Conservation (phyloP, 2,113 vertebrate genomes). For the Nannospalax galili region DNA sequence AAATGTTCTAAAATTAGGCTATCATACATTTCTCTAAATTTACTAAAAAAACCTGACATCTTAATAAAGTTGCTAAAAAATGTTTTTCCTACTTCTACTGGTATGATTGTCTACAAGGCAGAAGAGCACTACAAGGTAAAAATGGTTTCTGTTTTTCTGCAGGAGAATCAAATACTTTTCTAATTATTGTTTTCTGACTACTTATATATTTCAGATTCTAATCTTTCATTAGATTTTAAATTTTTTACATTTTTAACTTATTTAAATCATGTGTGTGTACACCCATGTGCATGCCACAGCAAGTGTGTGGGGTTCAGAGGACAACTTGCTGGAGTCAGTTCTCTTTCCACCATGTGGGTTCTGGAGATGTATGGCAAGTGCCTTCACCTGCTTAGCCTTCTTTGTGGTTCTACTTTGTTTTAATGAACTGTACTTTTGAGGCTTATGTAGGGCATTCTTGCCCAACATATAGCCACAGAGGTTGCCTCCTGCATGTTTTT, state of each 20-base stretch:
- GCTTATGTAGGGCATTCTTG: neutral
- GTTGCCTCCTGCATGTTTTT: neutral
- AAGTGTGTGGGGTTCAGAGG: neutral
- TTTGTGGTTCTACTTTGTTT: neutral
- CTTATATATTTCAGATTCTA: neutral
- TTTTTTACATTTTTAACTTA: too few species aligned
- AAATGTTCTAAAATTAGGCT: neutral
- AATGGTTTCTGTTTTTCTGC: neutral
- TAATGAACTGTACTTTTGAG: neutral
- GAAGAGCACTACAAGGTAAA: neutral
- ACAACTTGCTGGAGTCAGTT: neutral
- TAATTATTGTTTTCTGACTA: neutral
- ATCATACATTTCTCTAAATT: neutral
- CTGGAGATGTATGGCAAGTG: too few species aligned
- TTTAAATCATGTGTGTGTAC: too few species aligned
- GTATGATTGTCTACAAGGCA: neutral
- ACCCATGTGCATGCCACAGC: neutral
- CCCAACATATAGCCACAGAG: neutral
- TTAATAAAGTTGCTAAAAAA: neutral
- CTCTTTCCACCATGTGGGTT: neutral
- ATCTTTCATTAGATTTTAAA: neutral
- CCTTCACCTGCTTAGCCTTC: neutral
- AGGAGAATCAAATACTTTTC: neutral
- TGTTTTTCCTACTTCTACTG: neutral
- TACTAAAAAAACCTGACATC: neutral